These are phyloP conservation scores for Lepidurus couesii DNA, from an alignment of 1,140 invertebrate genomes.

Conservation along the genomic window DNA sequence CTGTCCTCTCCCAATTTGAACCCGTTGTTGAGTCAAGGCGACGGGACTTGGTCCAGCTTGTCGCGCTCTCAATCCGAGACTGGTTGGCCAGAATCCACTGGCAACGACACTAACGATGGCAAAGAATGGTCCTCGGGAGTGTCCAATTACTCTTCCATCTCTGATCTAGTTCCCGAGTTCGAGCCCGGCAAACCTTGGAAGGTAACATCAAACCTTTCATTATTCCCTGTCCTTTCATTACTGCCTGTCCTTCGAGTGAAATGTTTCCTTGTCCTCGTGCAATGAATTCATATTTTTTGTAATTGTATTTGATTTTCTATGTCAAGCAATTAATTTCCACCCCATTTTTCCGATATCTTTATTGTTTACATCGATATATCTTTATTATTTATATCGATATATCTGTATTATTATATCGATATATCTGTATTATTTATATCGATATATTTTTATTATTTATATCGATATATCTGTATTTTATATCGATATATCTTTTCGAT, in stretches of 20 bases:
- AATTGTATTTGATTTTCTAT: background rate
- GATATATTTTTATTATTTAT: too few relatives aligned
- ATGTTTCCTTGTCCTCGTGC: background rate
- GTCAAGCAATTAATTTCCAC: background rate
- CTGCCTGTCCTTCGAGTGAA: too few relatives aligned
- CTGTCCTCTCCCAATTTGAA: slow-evolving; percentile 63
- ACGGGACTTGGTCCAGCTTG: slow-evolving; percentile 61
- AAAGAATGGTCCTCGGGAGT: slow-evolving; percentile 58
- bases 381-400: too few relatives aligned
- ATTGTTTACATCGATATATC: too few relatives aligned
- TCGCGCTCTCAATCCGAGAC: slow-evolving; percentile 56
- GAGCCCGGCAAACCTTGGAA: slow-evolving; percentile 97
- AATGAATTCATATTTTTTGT: slow-evolving; percentile 37
- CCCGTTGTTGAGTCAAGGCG: slow-evolving; percentile 57
- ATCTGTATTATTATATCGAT: too few relatives aligned
- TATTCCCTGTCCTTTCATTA: too few relatives aligned
- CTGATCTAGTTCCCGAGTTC: slow-evolving; percentile 91
- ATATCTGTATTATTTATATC: too few relatives aligned
- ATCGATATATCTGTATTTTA: too few relatives aligned
- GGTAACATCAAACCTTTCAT: slow-evolving; percentile 48
- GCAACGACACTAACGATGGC: slow-evolving; percentile 47
- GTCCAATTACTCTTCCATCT: slow-evolving; percentile 61
- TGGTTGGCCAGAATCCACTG: slow-evolving; percentile 65
- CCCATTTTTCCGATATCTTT: slow-evolving; percentile 26
- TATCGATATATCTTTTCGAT: too few relatives aligned